phyloP scores from a whole-genome alignment of 1,140 invertebrate genomes.

The Augochlora pura region DNA sequence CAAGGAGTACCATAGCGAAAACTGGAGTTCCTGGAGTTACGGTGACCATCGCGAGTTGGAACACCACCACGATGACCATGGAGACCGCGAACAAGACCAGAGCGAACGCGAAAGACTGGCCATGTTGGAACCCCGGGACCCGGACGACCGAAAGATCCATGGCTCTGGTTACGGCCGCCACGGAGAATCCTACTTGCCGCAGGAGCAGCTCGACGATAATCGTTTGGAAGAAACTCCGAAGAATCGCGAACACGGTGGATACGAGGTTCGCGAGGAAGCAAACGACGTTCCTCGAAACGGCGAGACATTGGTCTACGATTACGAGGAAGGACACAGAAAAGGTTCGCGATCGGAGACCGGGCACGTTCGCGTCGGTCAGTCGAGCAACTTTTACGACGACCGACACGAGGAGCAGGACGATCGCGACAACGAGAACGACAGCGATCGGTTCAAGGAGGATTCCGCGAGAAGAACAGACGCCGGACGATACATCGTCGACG shows the following conservation, averaged over 20 bases:
- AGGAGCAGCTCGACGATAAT: constrained; percentile 15
- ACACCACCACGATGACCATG: constrained; percentile 16
- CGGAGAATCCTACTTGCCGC: constrained; percentile 32
- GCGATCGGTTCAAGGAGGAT: constrained; percentile 76
- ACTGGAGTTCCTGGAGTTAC: constrained; percentile 74
- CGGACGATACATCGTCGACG: constrained; percentile 56
- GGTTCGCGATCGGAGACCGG: constrained; percentile 62
- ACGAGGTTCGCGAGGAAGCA: constrained; percentile 64
- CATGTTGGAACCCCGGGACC: neutral
- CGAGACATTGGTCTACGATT: constrained; percentile 62
- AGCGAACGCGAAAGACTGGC: neutral
- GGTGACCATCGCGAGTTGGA: constrained; percentile 67
- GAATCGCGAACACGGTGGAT: constrained; percentile 20
- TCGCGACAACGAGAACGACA: constrained; percentile 59
- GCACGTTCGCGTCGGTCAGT: constrained; percentile 64
- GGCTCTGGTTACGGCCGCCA: neutral
- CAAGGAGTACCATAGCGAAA: constrained; percentile 78
- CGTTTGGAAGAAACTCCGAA: constrained; percentile 9
- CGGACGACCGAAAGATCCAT: neutral
- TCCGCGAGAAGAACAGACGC: constrained; percentile 62
- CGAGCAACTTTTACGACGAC: constrained; percentile 69
- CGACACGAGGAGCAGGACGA: constrained; percentile 73
- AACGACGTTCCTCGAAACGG: constrained; percentile 67
- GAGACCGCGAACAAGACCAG: neutral
- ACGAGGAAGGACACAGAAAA: constrained; percentile 67